Base-by-base conservation (phyloP, 2,113 vertebrate genomes). In the Procavia capensis region DNA sequence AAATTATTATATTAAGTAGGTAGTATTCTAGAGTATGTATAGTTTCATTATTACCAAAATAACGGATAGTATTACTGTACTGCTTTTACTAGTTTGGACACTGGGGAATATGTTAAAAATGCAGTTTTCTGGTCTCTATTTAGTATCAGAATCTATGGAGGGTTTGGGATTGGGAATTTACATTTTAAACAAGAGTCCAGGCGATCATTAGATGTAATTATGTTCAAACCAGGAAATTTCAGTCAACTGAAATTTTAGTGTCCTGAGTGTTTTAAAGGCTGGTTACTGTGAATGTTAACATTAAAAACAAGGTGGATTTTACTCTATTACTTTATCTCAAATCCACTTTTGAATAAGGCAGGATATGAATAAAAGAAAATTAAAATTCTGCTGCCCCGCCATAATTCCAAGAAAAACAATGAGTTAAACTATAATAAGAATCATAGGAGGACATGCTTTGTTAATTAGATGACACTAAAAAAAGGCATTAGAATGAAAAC, bases 171-270 rank as follows among this genome's bases (percentile, higher is more conserved):
- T 54, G 22, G 66, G 85, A 83, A 91, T 61, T 87, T 91, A 87
- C 47, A 91, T 93, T 96, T 96, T 81, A 95, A 95, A 95, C 59
- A 83, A 57, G 36, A 31, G 91, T n/a, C 24, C 72, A 63, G 43
- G 57, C 91, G 83, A 80, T 91, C 94, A 90, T 86, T 74, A 85
- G 7, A 63, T 29, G 47, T 43, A 93, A 80, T 85, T 54, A 92
- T 93, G 13, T 88, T 84, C 75, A 76, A 75, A 88, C 29, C 47
- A 92, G 36, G n/a, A 96, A 95, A 85, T 88, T 50, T 96, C 84
- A 94, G 50, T 63, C 87, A 95, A 96, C 9, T 9, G 54, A 70
- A 95, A 96, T 54, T 88, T 91, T 89, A 85, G 80, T 39, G 64
- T 70, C 50, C 45, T 85, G 78, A 70, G 43, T 78, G 45, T 85